These are phyloP conservation scores for Plectus sambesii DNA, from an alignment of 1,140 invertebrate genomes.

Conservation along the genomic window DNA sequence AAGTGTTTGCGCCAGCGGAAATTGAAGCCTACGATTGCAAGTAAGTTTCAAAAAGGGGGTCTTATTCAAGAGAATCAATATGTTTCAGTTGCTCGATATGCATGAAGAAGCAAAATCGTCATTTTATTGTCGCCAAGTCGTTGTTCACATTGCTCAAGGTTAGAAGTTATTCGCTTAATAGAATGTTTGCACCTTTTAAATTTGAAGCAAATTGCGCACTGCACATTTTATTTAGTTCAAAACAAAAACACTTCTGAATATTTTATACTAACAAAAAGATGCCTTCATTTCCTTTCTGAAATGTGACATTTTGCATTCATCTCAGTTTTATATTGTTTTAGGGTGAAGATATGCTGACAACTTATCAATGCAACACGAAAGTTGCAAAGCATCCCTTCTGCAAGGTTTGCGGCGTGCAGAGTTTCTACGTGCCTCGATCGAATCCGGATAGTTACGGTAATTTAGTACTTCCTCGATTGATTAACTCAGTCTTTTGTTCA, in stretches of 20 bases:
- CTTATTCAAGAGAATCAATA: constrained; percentile 3
- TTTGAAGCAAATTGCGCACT: too few species aligned
- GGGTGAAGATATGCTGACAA: constrained; percentile 49
- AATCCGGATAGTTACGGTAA: constrained; percentile 52
- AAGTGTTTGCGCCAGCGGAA: constrained; percentile 46
- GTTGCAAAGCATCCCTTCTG: constrained; percentile 53
- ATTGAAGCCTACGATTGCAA: constrained; percentile 50
- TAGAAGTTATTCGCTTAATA: background rate
- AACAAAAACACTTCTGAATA: too few species aligned
- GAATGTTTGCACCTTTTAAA: background rate
- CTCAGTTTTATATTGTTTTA: constrained; percentile 21
- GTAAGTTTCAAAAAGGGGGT: constrained; percentile 37
- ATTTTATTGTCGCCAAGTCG: constrained; percentile 50
- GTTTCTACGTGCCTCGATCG: constrained; percentile 52
- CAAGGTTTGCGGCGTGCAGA: constrained; percentile 52
- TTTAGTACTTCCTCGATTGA: constrained; percentile 12
- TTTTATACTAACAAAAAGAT: too few species aligned
- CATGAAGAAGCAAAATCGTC: constrained; percentile 51
- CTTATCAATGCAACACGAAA: constrained; percentile 53
- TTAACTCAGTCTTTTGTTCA: background rate
- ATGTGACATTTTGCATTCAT: background rate
- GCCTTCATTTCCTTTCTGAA: background rate
- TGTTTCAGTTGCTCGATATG: constrained; percentile 51
- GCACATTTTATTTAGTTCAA: too few species aligned
- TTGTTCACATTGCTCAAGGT: constrained; percentile 49